These are phyloP conservation scores for Eueremaeus valkanovi DNA, from an alignment of 2,888 invertebrate genomes.

Conservation along the genomic window DNA sequence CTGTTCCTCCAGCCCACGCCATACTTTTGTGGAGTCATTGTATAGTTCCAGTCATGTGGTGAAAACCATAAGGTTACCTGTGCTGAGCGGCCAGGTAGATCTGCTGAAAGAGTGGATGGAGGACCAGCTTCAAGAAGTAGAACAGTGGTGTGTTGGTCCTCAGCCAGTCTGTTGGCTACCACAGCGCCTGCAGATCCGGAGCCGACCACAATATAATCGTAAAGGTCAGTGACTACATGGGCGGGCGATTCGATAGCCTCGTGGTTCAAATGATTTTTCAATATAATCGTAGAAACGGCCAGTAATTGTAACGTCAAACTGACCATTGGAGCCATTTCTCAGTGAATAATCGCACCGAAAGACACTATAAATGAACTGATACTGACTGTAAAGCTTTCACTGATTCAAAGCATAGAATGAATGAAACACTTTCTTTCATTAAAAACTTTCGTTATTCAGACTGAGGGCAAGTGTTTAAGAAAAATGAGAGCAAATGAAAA, in stretches of 20 bases:
- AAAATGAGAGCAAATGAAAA: no score
- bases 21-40: conserved; percentile 71
- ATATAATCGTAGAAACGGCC: not conserved
- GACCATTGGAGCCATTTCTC: not conserved
- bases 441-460: no score
- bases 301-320: not conserved
- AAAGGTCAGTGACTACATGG: not conserved
- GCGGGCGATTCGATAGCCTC: not conserved
- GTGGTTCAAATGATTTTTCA: not conserved
- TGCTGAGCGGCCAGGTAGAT: conserved; percentile 47
- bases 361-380: no score
- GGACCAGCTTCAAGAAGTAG: conserved; percentile 48
- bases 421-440: no score
- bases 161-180: conserved; percentile 67
- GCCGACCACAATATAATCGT: conserved; percentile 13
- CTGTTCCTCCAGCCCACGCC: conserved; percentile 44
- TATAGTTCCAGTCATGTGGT: conserved; percentile 75
- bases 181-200: conserved; percentile 78
- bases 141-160: conserved; percentile 46
- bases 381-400: no score
- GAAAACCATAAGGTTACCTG: conserved; percentile 38
- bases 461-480: no score
- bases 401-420: no score
- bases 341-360: no score
- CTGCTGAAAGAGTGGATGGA: conserved; percentile 47